phyloP scores from a whole-genome alignment of 64 coral and sea anemone genomes.

The Catalaphyllia jardinei region DNA sequence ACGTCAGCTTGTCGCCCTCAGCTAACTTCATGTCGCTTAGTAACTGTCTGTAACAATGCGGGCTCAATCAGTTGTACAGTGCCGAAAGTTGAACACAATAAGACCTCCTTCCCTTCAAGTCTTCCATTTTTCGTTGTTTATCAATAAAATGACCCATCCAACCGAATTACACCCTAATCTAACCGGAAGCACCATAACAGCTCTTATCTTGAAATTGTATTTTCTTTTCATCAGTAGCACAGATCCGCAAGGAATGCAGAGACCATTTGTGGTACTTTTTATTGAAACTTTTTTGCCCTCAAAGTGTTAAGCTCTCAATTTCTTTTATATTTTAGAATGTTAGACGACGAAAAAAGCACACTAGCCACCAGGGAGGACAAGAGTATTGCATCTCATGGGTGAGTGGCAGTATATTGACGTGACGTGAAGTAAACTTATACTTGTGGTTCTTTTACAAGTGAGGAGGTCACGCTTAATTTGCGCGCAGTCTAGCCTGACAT shows the following conservation, averaged over 20 bases:
- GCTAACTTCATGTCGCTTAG: too few species aligned
- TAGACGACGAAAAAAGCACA: slow-evolving; percentile 16
- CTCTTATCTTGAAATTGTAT: neutral
- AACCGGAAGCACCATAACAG: neutral
- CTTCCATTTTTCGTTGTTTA: neutral
- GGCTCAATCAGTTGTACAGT: too few species aligned
- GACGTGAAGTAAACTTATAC: neutral
- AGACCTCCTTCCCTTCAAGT: neutral
- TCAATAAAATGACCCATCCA: neutral
- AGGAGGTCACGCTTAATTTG: neutral
- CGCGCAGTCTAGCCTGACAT: neutral
- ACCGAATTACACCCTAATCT: neutral
- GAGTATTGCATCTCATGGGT: neutral
- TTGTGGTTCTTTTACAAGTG: neutral
- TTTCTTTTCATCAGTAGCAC: neutral
- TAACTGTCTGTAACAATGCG: too few species aligned
- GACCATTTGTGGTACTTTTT: neutral
- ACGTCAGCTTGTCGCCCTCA: too few species aligned
- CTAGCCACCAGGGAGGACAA: neutral
- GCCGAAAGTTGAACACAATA: too few species aligned
- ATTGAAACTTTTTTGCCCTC: neutral
- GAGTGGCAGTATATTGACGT: neutral
- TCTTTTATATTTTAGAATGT: slow-evolving; percentile 9
- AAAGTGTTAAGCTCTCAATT: neutral
- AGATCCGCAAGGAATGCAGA: neutral